Evolutionary conservation across 1,140 invertebrate species (phyloP), one percentile per base, ranked within the genome.

Genomic region (Drosophila kepulauana): DNA sequence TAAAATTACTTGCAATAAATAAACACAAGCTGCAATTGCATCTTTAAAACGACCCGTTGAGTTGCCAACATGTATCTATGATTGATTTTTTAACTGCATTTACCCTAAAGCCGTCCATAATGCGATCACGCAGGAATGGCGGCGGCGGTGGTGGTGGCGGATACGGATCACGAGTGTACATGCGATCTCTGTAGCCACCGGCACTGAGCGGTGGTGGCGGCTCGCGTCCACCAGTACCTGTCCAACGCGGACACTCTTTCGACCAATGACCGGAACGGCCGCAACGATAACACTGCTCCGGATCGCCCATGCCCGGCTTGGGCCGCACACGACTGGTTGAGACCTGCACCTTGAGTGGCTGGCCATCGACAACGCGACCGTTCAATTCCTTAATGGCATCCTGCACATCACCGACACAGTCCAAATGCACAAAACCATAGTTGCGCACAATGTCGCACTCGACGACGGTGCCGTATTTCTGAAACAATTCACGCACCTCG

Each of bases 221-320:
- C 70, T 92, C 88, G 67, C 85, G 88, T 71, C 91, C 91, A 70
- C 86, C 82, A 33, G 64, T 67, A 79, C 96, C 95, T 91, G 96
- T 84, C 85, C 96, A 88, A 96, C 95, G 86, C 95, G 97, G 97
- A 93, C 97, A 98, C 93, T 98, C 97, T 94, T 98, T 98, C 79
- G 97, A 98, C 98, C 97, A 98, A 94, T 98, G 97, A 75, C 98
- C 98, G 86, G 97, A 97, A 92, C 97, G 95, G 65, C 97, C 97
- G 94, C 98, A 98, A 93, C 97, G 95, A 94, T 98, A 98, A 94
- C 97, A 98, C 92, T 97, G 97, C 92, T 98, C 97, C 91, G 97
- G 97, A 93, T 98, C 97, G 81, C 97, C 97, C 97, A 99, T 98
- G 77, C 98, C 98, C 78, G 98, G 97, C 92, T 97, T 96, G 92